Conservation (phyloP, 2,797 vertebrate genomes). For the Percopsis omiscomaycus region DNA sequence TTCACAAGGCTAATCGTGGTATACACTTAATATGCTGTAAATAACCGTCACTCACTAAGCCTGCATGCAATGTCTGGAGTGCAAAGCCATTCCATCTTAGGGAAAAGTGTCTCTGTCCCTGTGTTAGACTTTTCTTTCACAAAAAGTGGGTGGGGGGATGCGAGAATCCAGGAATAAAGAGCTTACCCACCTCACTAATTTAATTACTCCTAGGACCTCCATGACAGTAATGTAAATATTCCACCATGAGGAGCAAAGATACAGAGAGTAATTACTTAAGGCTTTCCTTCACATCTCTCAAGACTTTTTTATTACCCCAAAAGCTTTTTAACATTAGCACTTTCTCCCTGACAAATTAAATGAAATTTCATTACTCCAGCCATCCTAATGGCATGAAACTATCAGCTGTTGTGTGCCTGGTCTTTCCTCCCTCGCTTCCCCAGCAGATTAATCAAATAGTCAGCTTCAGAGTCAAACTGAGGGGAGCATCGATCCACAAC, state of each 20-base stretch:
- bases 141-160: conserved; percentile 40
- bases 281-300: conserved; percentile 90
- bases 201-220: conserved; percentile 91
- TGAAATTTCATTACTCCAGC: conserved; percentile 99
- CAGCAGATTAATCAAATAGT: conserved; percentile 84
- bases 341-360: conserved; percentile 99
- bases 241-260: conserved; percentile 88
- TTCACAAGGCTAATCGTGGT: conserved; percentile 60
- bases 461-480: conserved; percentile 78
- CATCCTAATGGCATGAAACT: conserved; percentile 95
- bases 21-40: conserved; percentile 62
- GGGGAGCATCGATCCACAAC: conserved; percentile 76
- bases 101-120: conserved; percentile 73
- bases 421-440: conserved; percentile 79
- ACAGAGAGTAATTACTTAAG: conserved; percentile 98
- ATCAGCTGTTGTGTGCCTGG: conserved; percentile 83
- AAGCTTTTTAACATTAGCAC: conserved; percentile 99
- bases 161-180: conserved; percentile 80
- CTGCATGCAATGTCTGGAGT: conserved; percentile 42
- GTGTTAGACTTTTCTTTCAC: conserved; percentile 69
- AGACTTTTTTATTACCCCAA: conserved; percentile 77
- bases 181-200: conserved; percentile 90
- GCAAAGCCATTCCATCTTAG: conserved; percentile 71
- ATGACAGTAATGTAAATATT: conserved; percentile 99
- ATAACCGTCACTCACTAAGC: conserved; percentile 61